A percentile compares a stretch with the other conserved stretches of the same genome.
Evolutionary conservation across 2,888 invertebrate genomes (phyloP).

Genomic region (Teinopalpus imperialis): DNA sequence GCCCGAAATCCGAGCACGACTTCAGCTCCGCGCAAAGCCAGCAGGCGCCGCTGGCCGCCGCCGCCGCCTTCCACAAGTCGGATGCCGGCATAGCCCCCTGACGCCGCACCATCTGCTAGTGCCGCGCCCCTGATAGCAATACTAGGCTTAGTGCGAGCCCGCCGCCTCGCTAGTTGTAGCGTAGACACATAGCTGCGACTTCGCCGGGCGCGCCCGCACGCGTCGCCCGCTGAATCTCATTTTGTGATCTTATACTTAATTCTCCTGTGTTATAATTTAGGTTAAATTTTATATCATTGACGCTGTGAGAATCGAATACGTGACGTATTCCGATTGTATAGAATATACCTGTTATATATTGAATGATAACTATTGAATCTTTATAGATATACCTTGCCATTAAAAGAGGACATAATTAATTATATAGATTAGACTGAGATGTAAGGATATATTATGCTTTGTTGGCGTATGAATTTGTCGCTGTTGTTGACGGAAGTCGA

Average conservation of each 20-base stretch:
- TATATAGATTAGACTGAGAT: constrained; percentile 82
- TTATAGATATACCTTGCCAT: constrained; percentile 81
- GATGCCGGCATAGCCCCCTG: constrained; percentile 91
- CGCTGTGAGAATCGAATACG: constrained; percentile 77
- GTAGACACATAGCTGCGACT: constrained; percentile 78
- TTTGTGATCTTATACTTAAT: constrained; percentile 83
- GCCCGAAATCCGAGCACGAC: constrained; percentile 93
- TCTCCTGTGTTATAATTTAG: constrained; percentile 82
- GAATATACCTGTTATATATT: constrained; percentile 79
- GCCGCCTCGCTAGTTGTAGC: constrained; percentile 75
- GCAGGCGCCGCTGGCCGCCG: constrained; percentile 74
- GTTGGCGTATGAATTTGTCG: constrained; percentile 76
- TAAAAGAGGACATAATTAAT: constrained; percentile 67
- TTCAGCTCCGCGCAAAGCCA: constrained; percentile 85
- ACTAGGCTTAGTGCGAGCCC: constrained; percentile 79
- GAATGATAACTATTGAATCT: constrained; percentile 78
- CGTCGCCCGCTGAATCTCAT: constrained; percentile 80
- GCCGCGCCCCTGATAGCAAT: constrained; percentile 65
- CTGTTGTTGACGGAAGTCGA: constrained; percentile 67
- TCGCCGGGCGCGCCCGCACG: constrained; percentile 68
- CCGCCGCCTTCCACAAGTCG: constrained; percentile 88
- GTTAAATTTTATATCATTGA: constrained; percentile 82
- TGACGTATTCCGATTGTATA: constrained; percentile 74
- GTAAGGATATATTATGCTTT: constrained; percentile 81
- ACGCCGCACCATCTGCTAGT: constrained; percentile 86